These are phyloP conservation scores for Mamestra configurata DNA, from an alignment of 1,140 invertebrate species.

Conservation along the genomic window DNA sequence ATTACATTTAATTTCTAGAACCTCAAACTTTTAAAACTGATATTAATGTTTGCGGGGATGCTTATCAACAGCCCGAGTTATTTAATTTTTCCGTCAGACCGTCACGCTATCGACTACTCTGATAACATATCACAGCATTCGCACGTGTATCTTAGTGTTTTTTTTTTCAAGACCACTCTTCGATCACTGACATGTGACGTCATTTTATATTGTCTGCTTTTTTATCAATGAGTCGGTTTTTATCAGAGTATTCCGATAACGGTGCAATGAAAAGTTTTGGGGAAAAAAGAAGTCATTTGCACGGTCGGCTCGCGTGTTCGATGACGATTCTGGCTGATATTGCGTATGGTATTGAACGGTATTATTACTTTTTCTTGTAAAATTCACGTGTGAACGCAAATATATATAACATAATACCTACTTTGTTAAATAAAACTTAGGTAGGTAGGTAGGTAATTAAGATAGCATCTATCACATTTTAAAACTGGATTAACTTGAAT, in stretches of 20 bases:
- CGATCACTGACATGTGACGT: slow-evolving; percentile 2
- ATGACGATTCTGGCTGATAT: background rate
- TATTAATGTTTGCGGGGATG: background rate
- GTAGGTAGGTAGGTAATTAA: background rate
- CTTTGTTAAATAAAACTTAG: too few species aligned
- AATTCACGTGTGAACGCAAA: background rate
- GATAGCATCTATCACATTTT: background rate
- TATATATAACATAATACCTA: too few species aligned
- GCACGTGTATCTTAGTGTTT: background rate
- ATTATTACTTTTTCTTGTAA: background rate
- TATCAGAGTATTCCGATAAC: background rate
- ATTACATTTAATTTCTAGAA: background rate
- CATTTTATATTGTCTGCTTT: background rate
- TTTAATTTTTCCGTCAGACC: slow-evolving; percentile 24
- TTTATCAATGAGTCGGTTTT: background rate
- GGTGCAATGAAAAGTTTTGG: background rate
- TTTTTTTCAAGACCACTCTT: background rate
- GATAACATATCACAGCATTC: slow-evolving; percentile 27
- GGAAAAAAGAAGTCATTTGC: background rate
- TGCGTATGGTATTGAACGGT: background rate
- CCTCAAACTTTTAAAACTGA: background rate
- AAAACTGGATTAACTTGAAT: background rate
- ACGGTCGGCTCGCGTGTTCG: background rate
- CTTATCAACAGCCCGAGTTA: slow-evolving; percentile 3
- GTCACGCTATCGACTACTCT: background rate